These are phyloP conservation scores for Phrixothrix hirtus DNA, from an alignment of 2,888 invertebrate genomes.

Conservation along the genomic window DNA sequence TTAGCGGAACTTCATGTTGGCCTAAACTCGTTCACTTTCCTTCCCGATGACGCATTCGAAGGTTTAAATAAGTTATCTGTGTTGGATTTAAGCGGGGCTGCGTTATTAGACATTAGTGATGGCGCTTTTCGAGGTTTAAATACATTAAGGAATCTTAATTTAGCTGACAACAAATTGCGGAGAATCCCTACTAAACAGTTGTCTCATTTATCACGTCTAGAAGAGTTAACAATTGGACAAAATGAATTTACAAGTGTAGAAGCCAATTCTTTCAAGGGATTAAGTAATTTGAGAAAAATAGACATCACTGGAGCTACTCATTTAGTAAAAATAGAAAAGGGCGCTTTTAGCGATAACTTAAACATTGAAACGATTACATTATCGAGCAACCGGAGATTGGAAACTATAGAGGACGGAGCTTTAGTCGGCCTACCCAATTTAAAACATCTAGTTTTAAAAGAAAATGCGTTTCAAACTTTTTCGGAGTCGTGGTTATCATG, in stretches of 20 bases:
- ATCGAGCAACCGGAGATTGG: conserved; percentile 76
- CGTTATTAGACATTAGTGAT: conserved; percentile 76
- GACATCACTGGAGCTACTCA: conserved; percentile 79
- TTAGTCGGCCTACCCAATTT: conserved; percentile 79
- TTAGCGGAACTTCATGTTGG: conserved; percentile 85
- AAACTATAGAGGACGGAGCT: conserved; percentile 74
- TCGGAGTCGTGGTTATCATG: conserved; percentile 81
- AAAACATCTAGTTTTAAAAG: conserved; percentile 73
- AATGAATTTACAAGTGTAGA: conserved; percentile 75
- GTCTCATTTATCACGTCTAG: conserved; percentile 71
- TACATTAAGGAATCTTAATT: conserved; percentile 74
- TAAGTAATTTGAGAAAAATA: conserved; percentile 74
- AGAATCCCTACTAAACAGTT: conserved; percentile 77
- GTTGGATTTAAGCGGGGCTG: conserved; percentile 80
- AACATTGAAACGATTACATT: conserved; percentile 78
- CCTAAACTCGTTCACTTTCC: conserved; percentile 75
- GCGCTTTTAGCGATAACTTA: conserved; percentile 77
- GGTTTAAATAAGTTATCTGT: conserved; percentile 75
- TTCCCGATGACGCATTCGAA: conserved; percentile 78
- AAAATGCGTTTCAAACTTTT: conserved; percentile 75
- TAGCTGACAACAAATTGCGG: conserved; percentile 78
- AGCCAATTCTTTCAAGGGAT: conserved; percentile 75
- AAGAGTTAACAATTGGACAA: conserved; percentile 81
- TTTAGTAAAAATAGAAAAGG: conserved; percentile 72
- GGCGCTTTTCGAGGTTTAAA: conserved; percentile 76